phyloP scores from a whole-genome alignment of 2,797 vertebrate species.

The Neosalanx taihuensis region DNA sequence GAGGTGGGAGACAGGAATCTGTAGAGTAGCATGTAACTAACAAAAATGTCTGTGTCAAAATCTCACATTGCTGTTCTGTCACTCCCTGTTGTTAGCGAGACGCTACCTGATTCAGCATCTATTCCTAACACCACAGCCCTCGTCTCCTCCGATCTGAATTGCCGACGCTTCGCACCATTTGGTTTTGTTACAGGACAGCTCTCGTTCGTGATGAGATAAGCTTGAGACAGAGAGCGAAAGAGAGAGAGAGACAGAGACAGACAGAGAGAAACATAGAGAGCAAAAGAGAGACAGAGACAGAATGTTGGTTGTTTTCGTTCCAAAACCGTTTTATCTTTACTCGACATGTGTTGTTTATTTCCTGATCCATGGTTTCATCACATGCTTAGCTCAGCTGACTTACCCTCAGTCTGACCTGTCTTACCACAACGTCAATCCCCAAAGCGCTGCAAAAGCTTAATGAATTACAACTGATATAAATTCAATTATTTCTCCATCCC shows the following conservation, averaged over 20 bases:
- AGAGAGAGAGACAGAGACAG: background rate
- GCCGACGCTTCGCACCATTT: background rate
- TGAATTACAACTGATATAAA: background rate
- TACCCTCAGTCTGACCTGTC: background rate
- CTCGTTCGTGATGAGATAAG: background rate
- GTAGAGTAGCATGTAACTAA: slow-evolving; percentile 7
- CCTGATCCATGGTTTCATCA: too few species aligned
- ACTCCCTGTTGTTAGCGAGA: slow-evolving; percentile 9
- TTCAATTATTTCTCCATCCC: slow-evolving; percentile 1
- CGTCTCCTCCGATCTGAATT: background rate
- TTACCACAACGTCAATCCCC: background rate
- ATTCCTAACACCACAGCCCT: background rate
- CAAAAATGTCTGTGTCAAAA: slow-evolving; percentile 12
- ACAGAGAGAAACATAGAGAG: background rate
- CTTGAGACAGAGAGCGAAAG: background rate
- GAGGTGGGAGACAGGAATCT: slow-evolving; percentile 11
- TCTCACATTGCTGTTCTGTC: slow-evolving; percentile 17
- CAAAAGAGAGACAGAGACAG: too few species aligned
- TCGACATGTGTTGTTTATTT: too few species aligned
- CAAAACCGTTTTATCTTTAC: background rate
- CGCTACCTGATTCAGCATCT: slow-evolving; percentile 3
- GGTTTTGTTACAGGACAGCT: background rate
- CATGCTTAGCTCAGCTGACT: background rate
- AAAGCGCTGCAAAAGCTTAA: slow-evolving; percentile 3
- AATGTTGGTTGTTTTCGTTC: background rate